phyloP scores from a whole-genome alignment of 2,113 vertebrate genomes.

The Pteronura brasiliensis region DNA sequence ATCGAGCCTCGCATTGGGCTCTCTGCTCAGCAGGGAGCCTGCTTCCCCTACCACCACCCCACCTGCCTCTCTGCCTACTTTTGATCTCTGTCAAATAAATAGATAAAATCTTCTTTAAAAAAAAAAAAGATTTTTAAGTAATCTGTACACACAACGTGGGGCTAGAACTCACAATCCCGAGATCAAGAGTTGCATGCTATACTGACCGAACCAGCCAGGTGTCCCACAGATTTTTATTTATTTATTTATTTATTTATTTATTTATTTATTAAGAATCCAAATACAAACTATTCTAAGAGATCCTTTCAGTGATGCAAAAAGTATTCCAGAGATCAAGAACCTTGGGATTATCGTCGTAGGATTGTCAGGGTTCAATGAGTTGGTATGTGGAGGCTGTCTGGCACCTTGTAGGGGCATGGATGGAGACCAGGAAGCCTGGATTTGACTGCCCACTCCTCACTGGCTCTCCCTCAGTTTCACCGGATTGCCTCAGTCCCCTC shows the following conservation, averaged over 20 bases:
- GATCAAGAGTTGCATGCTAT: background rate
- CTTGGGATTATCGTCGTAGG: background rate
- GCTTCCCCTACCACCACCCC: too few relatives aligned
- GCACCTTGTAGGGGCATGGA: background rate
- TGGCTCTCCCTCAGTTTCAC: background rate
- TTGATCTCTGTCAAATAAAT: too few relatives aligned
- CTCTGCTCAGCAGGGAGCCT: too few relatives aligned
- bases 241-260: background rate
- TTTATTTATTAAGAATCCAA: background rate
- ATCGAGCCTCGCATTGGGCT: too few relatives aligned
- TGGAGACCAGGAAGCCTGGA: background rate
- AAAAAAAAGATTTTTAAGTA: background rate
- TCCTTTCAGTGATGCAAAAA: background rate
- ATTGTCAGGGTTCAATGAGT: background rate
- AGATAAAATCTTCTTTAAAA: too few relatives aligned
- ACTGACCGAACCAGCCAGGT: background rate
- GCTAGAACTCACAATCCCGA: background rate
- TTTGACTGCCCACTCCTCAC: background rate
- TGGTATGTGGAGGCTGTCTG: background rate
- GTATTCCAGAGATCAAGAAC: background rate
- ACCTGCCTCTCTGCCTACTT: too few relatives aligned
- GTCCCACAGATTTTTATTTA: background rate
- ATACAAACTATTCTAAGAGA: background rate
- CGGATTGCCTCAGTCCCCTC: background rate
- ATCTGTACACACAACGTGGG: background rate